Conservation (phyloP, 1,140 invertebrate genomes). For the Apis dorsata region DNA sequence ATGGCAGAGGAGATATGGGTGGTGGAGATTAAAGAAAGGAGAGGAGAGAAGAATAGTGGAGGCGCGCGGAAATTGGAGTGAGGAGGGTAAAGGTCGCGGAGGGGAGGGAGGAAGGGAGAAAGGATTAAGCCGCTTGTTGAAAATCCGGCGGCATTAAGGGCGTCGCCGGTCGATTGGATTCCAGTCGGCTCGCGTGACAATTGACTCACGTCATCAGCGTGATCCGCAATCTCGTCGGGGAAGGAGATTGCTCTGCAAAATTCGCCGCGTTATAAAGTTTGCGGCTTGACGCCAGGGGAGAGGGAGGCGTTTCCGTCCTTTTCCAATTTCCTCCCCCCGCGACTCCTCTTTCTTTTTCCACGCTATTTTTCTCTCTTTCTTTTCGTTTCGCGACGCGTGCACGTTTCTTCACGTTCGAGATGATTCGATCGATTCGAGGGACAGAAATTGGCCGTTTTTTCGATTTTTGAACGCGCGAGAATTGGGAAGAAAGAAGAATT, state of each 20-base stretch:
- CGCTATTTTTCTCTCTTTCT: no score
- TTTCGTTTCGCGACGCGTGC: no score
- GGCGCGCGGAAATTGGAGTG: not conserved
- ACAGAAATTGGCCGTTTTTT: no score
- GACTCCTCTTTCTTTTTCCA: not conserved
- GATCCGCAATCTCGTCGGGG: constrained; percentile 56
- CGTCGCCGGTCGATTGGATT: constrained; percentile 75
- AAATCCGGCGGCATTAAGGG: constrained; percentile 70
- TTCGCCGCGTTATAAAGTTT: constrained; percentile 46
- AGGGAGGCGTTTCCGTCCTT: not conserved
- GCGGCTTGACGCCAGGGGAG: not conserved
- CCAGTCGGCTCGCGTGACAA: constrained; percentile 74
- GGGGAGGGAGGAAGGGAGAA: constrained; percentile 13
- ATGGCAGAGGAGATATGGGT: not conserved
- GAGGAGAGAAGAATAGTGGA: not conserved
- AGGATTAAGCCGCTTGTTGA: constrained; percentile 65
- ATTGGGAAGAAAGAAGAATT: no score
- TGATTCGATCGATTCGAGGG: not conserved
- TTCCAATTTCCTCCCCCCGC: not conserved
- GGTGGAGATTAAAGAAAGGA: no score
- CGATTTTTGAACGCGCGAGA: not conserved
- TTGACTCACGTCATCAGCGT: constrained; percentile 75
- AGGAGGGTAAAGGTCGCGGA: not conserved
- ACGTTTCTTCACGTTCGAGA: not conserved
- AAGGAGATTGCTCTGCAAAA: constrained; percentile 59